Evolutionary conservation across 2,113 vertebrate species (phyloP), one percentile per base, ranked within the genome.

Genomic region (Antigone vipio): DNA sequence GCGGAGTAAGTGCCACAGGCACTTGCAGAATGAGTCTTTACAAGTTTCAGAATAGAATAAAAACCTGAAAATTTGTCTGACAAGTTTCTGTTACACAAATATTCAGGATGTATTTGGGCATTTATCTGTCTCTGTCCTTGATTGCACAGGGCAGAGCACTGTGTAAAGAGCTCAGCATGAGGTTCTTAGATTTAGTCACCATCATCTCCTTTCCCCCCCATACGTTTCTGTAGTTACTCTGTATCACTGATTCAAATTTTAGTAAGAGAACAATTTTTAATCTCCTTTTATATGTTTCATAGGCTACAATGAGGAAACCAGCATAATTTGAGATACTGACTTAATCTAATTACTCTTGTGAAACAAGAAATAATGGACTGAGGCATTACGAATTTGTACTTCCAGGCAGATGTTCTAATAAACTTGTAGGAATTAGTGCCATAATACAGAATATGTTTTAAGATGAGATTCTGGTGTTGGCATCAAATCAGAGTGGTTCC

Each of bases 371-470:
- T 50, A 89, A 58, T 24, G 22, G 50, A 50, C 4, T 26, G 67
- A 73, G 17, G 17, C 45, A 50, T 68, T 85, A 44, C 3, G 72
- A 55, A 83, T 59, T 73, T 75, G 38, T 35, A 30, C 24, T 50
- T 60, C 58, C 38, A 53, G 1, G 1, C 5, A 30, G 68, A 76
- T 68, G 79, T 73, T 63, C 79, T 26, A 79, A 32, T 56, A 90
- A 89, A 83, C 49, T 63, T 45, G 45, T 79, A 85, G 72, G 55
- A 97, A 95, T 85, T 64, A 56, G 8, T 75, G 68, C 56, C 9
- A 2, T 18, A 50, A 27, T 42, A 29, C 9, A 58, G 55, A 77
- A 59, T 44, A 49, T 38, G 14, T 42, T 78, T 92, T 80, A 67
- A 79, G 27, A 78, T 12, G 59, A 60, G 35, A 52, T 66, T 62